Evolutionary conservation across 2,797 vertebrate species (phyloP).

Genomic region (Propithecus perrieri): DNA sequence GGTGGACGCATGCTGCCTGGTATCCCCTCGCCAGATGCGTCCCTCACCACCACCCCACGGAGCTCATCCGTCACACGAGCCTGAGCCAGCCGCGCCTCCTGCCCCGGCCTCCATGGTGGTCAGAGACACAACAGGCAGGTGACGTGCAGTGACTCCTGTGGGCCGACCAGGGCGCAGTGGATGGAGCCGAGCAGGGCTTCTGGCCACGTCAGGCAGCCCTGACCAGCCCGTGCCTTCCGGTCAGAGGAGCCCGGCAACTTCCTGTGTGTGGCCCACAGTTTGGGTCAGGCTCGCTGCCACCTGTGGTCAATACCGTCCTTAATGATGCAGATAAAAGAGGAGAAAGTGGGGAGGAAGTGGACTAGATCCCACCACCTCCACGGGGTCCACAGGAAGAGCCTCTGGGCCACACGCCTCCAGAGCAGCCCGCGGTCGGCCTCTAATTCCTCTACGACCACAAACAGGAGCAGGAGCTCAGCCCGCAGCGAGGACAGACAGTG

Average conservation of each 20-base stretch:
- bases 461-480: too few relatives aligned
- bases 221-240: not conserved
- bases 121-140: not conserved
- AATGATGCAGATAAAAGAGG: not conserved
- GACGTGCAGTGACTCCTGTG: not conserved
- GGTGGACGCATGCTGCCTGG: fast-evolving
- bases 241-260: not conserved
- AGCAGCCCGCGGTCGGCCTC: too few relatives aligned
- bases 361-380: not conserved
- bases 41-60: not conserved
- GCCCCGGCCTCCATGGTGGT: not conserved
- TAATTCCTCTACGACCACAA: too few relatives aligned
- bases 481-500: not conserved
- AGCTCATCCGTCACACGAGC: not conserved
- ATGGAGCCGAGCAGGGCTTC: not conserved
- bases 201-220: fast-evolving
- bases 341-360: not conserved
- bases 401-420: not conserved
- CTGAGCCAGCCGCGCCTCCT: not conserved
- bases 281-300: not conserved
- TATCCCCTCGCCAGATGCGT: not conserved
- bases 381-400: not conserved
- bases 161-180: not conserved
- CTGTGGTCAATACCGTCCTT: not conserved
- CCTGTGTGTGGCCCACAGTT: not conserved